Evolutionary conservation across 2,797 vertebrate genomes (phyloP).

Genomic region (Prionace glauca): DNA sequence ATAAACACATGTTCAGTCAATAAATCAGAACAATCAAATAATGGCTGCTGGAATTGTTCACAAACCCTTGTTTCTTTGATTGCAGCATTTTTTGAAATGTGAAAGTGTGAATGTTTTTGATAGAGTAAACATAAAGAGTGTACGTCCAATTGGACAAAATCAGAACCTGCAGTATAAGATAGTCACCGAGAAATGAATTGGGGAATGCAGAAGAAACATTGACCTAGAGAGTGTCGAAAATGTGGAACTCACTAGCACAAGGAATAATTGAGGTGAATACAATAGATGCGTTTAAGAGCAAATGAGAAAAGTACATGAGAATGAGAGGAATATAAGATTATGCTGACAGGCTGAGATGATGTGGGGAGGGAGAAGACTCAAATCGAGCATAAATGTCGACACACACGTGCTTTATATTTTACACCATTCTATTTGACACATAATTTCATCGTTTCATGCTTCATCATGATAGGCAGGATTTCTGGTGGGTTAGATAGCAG

Average conservation of each 20-base stretch:
- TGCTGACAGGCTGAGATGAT: not conserved
- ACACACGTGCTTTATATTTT: not conserved
- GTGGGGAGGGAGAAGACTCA: not conserved
- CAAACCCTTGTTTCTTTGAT: not conserved
- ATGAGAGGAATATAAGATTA: not conserved
- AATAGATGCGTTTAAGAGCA: not conserved
- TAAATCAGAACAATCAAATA: not conserved
- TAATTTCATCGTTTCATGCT: too few species aligned
- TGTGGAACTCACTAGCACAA: not conserved
- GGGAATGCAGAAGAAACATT: not conserved
- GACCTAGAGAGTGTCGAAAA: not conserved
- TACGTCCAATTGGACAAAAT: not conserved
- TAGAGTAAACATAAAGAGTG: not conserved
- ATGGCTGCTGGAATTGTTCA: not conserved
- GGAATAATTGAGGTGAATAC: not conserved
- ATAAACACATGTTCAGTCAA: not conserved
- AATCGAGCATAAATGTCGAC: not conserved
- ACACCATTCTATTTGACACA: not conserved
- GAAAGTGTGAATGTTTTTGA: not conserved
- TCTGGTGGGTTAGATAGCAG: not conserved
- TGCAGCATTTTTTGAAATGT: not conserved
- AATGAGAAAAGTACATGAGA: not conserved
- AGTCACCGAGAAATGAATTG: not conserved
- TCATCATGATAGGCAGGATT: not conserved
- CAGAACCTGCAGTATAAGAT: not conserved